Conservation (phyloP, 2,797 vertebrate genomes). For the Ambastaia sidthimunki region DNA sequence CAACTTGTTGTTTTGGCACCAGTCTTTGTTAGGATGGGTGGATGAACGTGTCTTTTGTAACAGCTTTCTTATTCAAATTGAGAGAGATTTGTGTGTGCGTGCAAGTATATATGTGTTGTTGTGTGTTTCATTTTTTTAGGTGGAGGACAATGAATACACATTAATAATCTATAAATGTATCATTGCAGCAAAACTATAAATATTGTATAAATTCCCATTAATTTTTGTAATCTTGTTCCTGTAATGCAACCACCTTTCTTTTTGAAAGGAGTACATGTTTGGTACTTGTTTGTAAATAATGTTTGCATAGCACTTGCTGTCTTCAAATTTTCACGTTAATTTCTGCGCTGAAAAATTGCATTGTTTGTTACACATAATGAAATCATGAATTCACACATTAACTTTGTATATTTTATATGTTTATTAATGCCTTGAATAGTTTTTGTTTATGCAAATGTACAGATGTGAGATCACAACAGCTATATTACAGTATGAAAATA, state of each 20-base stretch:
- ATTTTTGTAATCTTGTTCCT: conserved; percentile 91
- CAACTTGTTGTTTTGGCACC: conserved; percentile 50
- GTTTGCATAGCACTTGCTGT: conserved; percentile 88
- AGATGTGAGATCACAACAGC: conserved; percentile 97
- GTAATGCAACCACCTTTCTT: conserved; percentile 97
- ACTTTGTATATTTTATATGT: conserved; percentile 92
- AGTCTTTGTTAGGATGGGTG: conserved; percentile 45
- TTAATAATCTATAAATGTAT: conserved; percentile 76
- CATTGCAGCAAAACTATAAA: conserved; percentile 82
- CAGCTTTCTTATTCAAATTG: conserved; percentile 57
- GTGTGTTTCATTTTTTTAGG: conserved; percentile 54
- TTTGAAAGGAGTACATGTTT: conserved; percentile 92
- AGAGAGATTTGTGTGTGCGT: conserved; percentile 54
- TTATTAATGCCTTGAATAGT: conserved; percentile 86
- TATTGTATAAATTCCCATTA: conserved; percentile 83
- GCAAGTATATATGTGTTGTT: conserved; percentile 57
- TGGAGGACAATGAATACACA: conserved; percentile 70
- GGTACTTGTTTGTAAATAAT: conserved; percentile 86
- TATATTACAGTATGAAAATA: conserved; percentile 94
- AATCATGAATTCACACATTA: conserved; percentile 82
- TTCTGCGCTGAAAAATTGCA: conserved; percentile 83
- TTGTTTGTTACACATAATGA: conserved; percentile 86
- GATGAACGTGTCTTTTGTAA: conserved; percentile 62
- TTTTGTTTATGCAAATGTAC: conserved; percentile 93
- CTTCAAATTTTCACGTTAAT: conserved; percentile 81